Evolutionary conservation across 1,140 invertebrate genomes (phyloP).

Genomic region (Pogonognathellus flavescens): DNA sequence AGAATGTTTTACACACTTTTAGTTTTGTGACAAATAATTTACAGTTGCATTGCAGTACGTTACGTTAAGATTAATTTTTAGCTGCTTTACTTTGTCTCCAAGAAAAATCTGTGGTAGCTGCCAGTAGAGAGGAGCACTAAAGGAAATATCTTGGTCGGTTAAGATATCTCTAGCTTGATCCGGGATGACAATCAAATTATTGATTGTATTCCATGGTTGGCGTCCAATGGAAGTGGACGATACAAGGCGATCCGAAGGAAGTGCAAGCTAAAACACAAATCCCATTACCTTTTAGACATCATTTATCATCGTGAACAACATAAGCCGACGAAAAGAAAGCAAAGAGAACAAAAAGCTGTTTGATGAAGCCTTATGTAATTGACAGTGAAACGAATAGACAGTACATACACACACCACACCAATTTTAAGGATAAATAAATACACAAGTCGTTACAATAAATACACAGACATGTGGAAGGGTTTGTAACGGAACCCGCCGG

Average conservation of each 20-base stretch:
- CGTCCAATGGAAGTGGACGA: constrained; percentile 62
- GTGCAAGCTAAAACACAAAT: constrained; percentile 69
- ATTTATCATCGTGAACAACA: neutral
- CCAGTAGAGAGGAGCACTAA: constrained; percentile 88
- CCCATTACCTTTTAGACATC: neutral
- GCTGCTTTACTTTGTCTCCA: constrained; percentile 81
- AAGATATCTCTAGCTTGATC: constrained; percentile 77
- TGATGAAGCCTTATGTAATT: neutral
- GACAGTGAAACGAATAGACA: neutral
- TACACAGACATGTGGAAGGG: constrained; percentile 21
- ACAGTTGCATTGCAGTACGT: too few species aligned
- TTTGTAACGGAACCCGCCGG: neutral
- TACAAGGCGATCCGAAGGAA: constrained; percentile 70
- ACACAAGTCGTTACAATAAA: constrained; percentile 44
- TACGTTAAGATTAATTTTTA: too few species aligned
- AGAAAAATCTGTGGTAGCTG: constrained; percentile 84
- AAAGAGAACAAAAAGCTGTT: too few species aligned
- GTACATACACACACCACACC: constrained; percentile 13
- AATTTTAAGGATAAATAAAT: neutral
- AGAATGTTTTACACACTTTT: constrained; percentile 12
- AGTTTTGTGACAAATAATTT: neutral
- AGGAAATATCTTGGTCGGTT: constrained; percentile 77
- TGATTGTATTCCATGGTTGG: constrained; percentile 73
- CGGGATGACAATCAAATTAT: constrained; percentile 79
- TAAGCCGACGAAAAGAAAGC: too few species aligned